Conservation (phyloP, 1,140 invertebrate species). For the Delia radicum region DNA sequence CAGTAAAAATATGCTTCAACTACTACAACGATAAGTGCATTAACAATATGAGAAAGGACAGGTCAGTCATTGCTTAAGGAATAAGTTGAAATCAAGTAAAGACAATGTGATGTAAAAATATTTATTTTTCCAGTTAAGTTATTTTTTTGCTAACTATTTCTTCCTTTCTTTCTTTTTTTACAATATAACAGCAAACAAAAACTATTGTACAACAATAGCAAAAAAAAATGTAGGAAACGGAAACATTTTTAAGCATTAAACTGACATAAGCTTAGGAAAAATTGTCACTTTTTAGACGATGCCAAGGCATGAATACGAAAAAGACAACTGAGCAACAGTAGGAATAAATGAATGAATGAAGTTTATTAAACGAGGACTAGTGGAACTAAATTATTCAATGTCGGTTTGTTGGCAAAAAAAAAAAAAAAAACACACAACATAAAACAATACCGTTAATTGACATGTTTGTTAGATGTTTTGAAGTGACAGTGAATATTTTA, state of each 20-base stretch:
- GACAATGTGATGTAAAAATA: not conserved
- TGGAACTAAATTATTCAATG: not conserved
- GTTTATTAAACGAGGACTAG: not conserved
- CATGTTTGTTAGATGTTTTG: not conserved
- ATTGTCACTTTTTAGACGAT: not conserved
- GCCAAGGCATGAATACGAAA: not conserved
- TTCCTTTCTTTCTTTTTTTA: not conserved
- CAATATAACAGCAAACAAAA: no score
- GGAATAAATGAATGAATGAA: not conserved
- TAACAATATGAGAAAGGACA: not conserved
- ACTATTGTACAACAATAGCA: no score
- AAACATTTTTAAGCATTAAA: conserved; percentile 2
- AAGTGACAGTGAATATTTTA: not conserved
- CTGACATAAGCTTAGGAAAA: conserved; percentile 4
- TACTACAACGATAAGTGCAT: not conserved
- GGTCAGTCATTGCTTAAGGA: not conserved
- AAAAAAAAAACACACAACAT: not conserved
- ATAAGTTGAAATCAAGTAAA: not conserved
- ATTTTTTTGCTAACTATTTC: not conserved
- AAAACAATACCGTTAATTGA: not conserved
- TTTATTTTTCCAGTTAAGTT: not conserved
- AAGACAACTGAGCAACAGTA: not conserved
- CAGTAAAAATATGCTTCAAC: not conserved
- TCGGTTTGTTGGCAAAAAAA: not conserved
- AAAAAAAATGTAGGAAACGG: no score